phyloP scores from a whole-genome alignment of 2,797 vertebrate species.

The Graptemys geographica region DNA sequence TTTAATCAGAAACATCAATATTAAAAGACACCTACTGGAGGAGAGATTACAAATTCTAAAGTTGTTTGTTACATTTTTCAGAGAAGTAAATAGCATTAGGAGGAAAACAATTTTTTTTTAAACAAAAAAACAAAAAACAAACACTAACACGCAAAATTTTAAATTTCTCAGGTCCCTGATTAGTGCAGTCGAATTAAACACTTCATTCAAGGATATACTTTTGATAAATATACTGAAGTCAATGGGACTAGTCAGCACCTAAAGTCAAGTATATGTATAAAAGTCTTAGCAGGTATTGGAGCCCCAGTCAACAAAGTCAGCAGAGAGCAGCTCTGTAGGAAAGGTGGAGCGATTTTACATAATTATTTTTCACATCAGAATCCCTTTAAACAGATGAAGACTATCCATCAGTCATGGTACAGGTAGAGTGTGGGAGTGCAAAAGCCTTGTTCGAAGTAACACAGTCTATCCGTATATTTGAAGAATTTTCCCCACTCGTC shows the following conservation, averaged over 20 bases:
- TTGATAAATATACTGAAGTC: background rate
- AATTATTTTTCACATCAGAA: background rate
- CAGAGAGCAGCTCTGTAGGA: background rate
- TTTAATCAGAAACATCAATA: slow-evolving; percentile 43
- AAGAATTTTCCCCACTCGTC: background rate
- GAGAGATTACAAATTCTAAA: background rate
- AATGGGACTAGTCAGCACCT: background rate
- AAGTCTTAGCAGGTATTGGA: fast-evolving
- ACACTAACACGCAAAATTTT: background rate
- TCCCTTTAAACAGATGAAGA: background rate
- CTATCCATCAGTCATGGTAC: background rate
- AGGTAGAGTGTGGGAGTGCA: background rate
- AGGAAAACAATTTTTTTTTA: background rate
- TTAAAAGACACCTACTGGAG: slow-evolving; percentile 33
- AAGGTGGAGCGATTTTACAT: background rate
- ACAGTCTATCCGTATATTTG: background rate
- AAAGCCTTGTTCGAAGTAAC: background rate
- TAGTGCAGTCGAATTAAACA: background rate
- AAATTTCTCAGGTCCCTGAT: background rate
- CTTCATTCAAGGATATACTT: fast-evolving
- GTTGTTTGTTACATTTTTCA: background rate
- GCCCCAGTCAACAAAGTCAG: background rate
- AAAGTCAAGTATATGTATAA: background rate
- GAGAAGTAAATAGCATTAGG: slow-evolving; percentile 5
- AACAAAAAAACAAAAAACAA: background rate